Evolutionary conservation across 2,797 vertebrate species (phyloP), one percentile per base, ranked within the genome.

Genomic region (Moxostoma hubbsi): DNA sequence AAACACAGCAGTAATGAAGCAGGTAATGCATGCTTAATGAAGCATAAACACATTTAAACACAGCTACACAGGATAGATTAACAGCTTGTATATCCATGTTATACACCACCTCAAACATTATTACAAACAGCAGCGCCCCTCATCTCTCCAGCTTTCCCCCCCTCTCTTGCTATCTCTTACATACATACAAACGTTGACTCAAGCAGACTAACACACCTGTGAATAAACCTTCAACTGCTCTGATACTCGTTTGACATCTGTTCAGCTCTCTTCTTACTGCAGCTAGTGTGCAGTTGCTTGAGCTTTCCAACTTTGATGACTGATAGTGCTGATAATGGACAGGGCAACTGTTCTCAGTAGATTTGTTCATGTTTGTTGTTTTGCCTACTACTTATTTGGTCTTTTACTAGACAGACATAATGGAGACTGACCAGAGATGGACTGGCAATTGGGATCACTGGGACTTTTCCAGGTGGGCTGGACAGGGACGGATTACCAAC

Each of bases 1-100:
- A 86, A 86, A 86, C 90, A 82, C 85, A 86, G 89, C 87, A 88
- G 89, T 92, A 94, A 93, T 93, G 93, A 94, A 91, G 89, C 91
- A 92, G 91, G 90, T 93, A 94, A 94, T 94, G 90, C 91, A 93
- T 93, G 93, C 92, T 92, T 92, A 93, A 94, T 94, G 92, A 94
- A 90, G 91, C 89, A 75, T 91, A 90, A 91, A 92, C 86, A 85
- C 88, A 91, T 92, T 91, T 89, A 91, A 90, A 80, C 84, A 83
- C 75, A 72, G 59, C 62, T 76, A 76, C 79, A 68, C 79, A 59
- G 75, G 64, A 66, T 55, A 77, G 74, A 66, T 68, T 77, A 80
- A 80, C 68, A 76, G 46, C 78, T 77, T 63, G 76, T 67, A 81
- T 57, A 78, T 65, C 59, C 58, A 74, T 49, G 77, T 62, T 70